Evolutionary conservation across 30 jellyfish, hydroid and myxozoan genomes (phyloP).

Genomic region (Calvadosia cruxmelitensis): DNA sequence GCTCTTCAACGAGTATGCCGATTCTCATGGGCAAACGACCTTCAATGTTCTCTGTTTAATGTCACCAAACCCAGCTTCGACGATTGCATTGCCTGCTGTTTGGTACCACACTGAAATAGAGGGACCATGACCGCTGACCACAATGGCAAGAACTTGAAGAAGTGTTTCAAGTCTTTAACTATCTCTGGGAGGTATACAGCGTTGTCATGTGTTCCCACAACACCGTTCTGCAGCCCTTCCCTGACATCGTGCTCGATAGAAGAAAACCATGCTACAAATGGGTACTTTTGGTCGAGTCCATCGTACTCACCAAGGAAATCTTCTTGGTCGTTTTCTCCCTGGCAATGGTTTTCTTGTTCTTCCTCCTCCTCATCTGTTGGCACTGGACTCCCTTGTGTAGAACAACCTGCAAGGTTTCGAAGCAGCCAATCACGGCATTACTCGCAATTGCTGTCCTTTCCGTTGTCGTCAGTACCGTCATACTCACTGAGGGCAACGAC

Average conservation of each 20-base stretch:
- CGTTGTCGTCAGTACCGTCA: background rate
- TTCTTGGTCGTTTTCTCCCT: no score
- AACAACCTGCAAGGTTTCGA: no score
- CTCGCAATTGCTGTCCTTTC: background rate
- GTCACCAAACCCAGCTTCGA: background rate
- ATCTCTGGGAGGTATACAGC: background rate
- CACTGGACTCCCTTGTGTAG: no score
- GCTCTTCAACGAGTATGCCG: background rate
- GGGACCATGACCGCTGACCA: conserved; percentile 1
- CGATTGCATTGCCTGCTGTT: background rate
- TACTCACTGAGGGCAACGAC: background rate
- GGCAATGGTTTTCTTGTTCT: background rate
- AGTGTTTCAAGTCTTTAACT: background rate
- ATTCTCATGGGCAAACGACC: background rate
- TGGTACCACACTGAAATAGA: background rate
- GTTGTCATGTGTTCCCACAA: background rate
- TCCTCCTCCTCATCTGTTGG: no score
- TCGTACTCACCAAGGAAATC: no score
- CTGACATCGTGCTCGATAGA: no score
- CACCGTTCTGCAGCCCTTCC: no score
- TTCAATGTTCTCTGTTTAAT: background rate
- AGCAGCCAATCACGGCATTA: no score
- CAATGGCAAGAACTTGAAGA: background rate
- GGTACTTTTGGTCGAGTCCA: no score
- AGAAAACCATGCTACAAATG: no score